Conservation (phyloP, 2,888 invertebrate genomes). For the Tipula helvola region DNA sequence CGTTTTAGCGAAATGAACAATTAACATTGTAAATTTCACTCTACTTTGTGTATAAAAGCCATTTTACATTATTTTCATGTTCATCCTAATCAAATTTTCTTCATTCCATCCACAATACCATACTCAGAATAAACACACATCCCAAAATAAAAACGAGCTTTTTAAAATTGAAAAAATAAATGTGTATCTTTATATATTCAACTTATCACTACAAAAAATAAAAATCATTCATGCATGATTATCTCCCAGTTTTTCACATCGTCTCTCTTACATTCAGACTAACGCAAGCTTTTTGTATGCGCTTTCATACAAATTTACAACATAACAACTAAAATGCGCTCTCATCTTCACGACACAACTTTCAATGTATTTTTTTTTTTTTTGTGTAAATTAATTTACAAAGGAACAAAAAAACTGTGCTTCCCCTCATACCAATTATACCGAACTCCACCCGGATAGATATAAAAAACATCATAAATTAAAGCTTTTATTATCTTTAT, state of each 20-base stretch:
- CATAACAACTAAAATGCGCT: neutral
- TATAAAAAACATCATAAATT: neutral
- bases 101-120: neutral
- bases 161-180: neutral
- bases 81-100: neutral
- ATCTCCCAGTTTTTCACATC: neutral
- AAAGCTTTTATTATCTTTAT: neutral
- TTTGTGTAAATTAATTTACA: neutral
- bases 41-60: neutral
- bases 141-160: neutral
- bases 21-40: no score
- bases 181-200: neutral
- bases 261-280: neutral
- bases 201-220: neutral
- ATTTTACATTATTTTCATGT: neutral
- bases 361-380: neutral
- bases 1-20: no score
- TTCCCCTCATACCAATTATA: neutral
- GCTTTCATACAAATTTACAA: neutral
- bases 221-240: neutral
- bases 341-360: neutral
- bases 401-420: neutral
- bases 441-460: neutral
- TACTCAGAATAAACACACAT: neutral
- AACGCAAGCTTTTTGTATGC: neutral